Base-by-base conservation (phyloP, 2,113 vertebrate genomes). In the Otolemur garnettii region DNA sequence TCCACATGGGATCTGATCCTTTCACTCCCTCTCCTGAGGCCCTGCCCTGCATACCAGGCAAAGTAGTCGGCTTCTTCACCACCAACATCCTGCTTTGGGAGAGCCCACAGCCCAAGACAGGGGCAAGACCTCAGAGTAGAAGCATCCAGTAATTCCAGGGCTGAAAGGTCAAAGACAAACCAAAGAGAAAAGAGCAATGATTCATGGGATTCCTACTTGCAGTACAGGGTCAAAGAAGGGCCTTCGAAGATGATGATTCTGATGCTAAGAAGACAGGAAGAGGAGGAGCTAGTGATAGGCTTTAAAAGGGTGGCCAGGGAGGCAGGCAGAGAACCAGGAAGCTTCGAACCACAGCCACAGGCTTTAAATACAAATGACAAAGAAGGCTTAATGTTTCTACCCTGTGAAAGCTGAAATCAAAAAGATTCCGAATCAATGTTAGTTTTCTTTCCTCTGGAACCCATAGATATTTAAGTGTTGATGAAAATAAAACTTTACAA, bases 401-500 rank as follows among this genome's bases (percentile, higher is more conserved):
- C 94, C 21, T 66, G 45, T 45, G 19, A 81, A 17, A 30, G 17
- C 22, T 64, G 35, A 13, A 66, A 75, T 12, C 87, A 60, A 83
- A 75, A n/a, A 66, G 55, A 24, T 35, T 88, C 66, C 75, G 53
- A 88, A 66, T 77, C 57, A 62, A 69, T 45, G 26, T 38, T 53
- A 81, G 13, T 28, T 72, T 94, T 85, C 42, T 86, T 87, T 75
- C 42, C 28, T 35, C 14, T 45, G 0, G 62, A 64, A 28, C 17
- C 5, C 79, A 78, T 74, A 81, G 17, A 60, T 72, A 81, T n/a
- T 59, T 89, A 82, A 33, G 38, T 50, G 13, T 68, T 91, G 60
- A 28, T 81, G 55, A 84, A 78, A 60, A 18, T 89, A 92, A 96
- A 60, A 30, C 9, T 91, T 89, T 87, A 82, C 35, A 64, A 64